Evolutionary conservation across 2,113 vertebrate species (phyloP).

Genomic region (Oryzias celebensis): DNA sequence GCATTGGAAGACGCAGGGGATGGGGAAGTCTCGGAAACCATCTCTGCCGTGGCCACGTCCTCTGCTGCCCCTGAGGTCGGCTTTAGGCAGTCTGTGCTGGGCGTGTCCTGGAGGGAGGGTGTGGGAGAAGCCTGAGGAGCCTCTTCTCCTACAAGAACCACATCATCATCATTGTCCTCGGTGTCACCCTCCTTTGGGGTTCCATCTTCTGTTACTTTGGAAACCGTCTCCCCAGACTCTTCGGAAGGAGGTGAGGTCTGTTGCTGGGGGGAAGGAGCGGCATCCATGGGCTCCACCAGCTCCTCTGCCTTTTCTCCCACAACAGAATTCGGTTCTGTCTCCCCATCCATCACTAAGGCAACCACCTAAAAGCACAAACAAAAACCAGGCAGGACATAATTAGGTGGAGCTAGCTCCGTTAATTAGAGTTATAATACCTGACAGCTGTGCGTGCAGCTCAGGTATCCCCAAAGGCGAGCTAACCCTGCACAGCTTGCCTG

Average conservation of each 20-base stretch:
- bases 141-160: slow-evolving; percentile 91
- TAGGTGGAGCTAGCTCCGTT: slow-evolving; percentile 2
- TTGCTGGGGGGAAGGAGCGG: slow-evolving; percentile 80
- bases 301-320: slow-evolving; percentile 73
- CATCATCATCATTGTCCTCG: slow-evolving; percentile 84
- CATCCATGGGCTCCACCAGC: slow-evolving; percentile 82
- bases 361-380: slow-evolving; percentile 74
- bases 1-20: slow-evolving; percentile 60
- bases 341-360: slow-evolving; percentile 86
- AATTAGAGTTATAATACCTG: slow-evolving; percentile 22
- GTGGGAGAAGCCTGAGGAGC: slow-evolving; percentile 47
- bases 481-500: not conserved
- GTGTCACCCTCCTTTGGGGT: slow-evolving; percentile 42
- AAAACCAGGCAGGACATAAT: slow-evolving; percentile 30
- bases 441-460: slow-evolving; percentile 52
- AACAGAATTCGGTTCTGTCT: slow-evolving; percentile 78
- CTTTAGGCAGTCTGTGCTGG: slow-evolving; percentile 58
- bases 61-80: slow-evolving; percentile 13
- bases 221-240: slow-evolving; percentile 56
- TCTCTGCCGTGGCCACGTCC: slow-evolving; percentile 22
- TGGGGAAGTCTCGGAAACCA: slow-evolving; percentile 44
- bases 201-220: slow-evolving; percentile 66
- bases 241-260: slow-evolving; percentile 47
- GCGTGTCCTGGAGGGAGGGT: slow-evolving; percentile 36
- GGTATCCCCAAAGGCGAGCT: slow-evolving; percentile 35